Percentiles rank a stretch among this genome's conserved stretches.
phyloP scores from a whole-genome alignment of 2,888 invertebrate genomes.

The Gryllus longicercus region DNA sequence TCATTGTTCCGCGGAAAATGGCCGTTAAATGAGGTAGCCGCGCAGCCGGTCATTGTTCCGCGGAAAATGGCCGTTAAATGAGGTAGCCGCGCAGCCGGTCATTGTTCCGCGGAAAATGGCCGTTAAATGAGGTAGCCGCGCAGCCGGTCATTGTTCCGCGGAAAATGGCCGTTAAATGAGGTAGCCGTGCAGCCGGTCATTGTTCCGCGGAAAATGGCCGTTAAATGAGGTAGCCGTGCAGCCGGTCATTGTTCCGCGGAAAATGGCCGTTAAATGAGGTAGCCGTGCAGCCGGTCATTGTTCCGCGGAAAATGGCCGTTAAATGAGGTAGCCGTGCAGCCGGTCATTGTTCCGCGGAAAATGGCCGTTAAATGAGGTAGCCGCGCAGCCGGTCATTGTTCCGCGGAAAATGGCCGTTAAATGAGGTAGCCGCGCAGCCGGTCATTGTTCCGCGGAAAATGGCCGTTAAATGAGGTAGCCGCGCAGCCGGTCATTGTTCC shows the following conservation, averaged over 20 bases:
- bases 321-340: no score
- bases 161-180: no score
- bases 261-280: no score
- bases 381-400: background rate
- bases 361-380: no score
- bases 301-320: background rate
- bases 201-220: background rate
- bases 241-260: background rate
- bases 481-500: background rate
- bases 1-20: background rate
- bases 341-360: background rate
- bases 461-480: no score
- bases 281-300: background rate
- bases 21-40: no score
- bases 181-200: background rate
- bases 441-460: background rate
- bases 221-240: no score
- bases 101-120: background rate
- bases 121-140: no score
- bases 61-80: no score
- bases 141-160: background rate
- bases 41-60: background rate
- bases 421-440: no score
- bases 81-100: background rate
- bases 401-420: background rate